Conservation (phyloP, 2,797 vertebrate species). For the Microtus californicus region DNA sequence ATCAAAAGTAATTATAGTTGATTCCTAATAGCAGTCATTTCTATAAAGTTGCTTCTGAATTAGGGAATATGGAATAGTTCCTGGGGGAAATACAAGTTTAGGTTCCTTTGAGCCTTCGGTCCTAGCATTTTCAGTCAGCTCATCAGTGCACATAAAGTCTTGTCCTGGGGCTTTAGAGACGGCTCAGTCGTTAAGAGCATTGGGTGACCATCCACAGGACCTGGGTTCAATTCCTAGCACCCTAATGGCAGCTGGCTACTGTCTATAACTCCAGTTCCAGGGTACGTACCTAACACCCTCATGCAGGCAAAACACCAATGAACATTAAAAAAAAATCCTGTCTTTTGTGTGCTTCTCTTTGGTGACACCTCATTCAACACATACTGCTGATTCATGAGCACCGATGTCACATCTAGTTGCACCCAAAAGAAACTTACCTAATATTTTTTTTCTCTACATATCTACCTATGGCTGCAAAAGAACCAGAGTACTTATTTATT, state of each 20-base stretch:
- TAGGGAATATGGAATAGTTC: constrained; percentile 22
- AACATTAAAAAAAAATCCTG: background rate
- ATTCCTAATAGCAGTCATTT: background rate
- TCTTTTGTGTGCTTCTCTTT: constrained; percentile 23
- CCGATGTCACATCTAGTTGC: background rate
- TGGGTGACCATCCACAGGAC: background rate
- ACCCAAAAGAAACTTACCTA: background rate
- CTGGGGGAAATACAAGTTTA: background rate
- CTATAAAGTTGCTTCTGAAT: constrained; percentile 17
- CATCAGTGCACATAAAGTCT: background rate
- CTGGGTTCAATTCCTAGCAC: background rate
- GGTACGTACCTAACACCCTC: background rate
- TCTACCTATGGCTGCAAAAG: background rate
- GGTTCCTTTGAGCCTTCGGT: constrained; percentile 8
- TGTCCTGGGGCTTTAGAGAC: background rate
- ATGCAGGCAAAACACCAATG: background rate
- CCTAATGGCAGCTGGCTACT: background rate
- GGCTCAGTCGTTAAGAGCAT: background rate
- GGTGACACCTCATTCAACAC: constrained; percentile 18
- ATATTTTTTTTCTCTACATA: background rate
- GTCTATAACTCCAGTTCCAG: background rate
- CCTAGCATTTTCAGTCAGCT: constrained; percentile 2
- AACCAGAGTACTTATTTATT: background rate
- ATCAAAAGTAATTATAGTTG: background rate
- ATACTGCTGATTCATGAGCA: background rate